Evolutionary conservation across 2,888 invertebrate species (phyloP), one percentile per base, ranked within the genome.

Genomic region (Melanchra persicariae): DNA sequence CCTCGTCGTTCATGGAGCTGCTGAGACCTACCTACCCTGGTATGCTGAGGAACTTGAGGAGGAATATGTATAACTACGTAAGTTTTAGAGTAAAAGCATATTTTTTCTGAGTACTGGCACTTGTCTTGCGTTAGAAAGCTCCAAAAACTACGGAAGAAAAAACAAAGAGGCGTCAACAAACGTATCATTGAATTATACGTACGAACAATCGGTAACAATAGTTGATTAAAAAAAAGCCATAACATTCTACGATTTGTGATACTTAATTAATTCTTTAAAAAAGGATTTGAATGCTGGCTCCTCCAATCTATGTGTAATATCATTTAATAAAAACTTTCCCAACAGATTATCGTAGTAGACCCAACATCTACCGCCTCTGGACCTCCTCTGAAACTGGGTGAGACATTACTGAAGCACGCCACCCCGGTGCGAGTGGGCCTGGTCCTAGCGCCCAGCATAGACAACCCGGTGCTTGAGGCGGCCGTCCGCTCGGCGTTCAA

Each of bases 21-120:
- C 95, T 99, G 78, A 96, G 99, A 74, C 99, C 99, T n/a, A 99
- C 99, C 0, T 99, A 99, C 90, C 99, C 99, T 0, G 99, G 99
- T 68, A 99, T 99, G 99, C 95, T 99, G 75, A 96, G 99, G 79
- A 98, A 98, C 90, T 96, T 98, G 85, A 96, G 98, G 72, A 97
- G 98, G 85, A 99, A 99, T 93, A 96, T 99, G 34, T 98, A 98
- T 86, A 98, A 98, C 93, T 96, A 98, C 90, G 98, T 97, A 90
- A 95, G 96, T 92, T 55, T 19, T 43, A 24, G 10, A 43, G 2
- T 19, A 15, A 30, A 40, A 52, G 9, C 17, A 6, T 9, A 2
- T 4, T 8, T 55, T n/a, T 64, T 26, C 10, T 34, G 4, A 4
- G 5, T 24, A 4, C 10, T 8, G 24, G 19, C 8, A 15, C 24